Conservation (phyloP, 2,888 invertebrate species). For the Invenusta paracnida region DNA sequence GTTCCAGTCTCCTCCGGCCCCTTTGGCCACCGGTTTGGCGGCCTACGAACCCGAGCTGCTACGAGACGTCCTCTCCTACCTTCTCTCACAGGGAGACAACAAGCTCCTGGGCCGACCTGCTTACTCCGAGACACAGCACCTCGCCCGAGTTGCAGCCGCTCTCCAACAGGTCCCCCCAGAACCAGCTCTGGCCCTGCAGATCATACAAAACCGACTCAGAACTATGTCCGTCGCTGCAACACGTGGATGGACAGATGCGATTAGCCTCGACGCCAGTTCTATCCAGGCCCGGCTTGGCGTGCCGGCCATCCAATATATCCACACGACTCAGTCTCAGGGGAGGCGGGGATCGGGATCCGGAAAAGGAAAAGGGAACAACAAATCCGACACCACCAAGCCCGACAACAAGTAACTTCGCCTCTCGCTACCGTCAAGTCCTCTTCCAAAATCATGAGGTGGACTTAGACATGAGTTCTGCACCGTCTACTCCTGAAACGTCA, state of each 20-base stretch:
- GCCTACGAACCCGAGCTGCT: not conserved
- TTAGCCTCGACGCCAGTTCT: not conserved
- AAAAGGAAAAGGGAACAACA: too few relatives aligned
- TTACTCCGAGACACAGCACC: not conserved
- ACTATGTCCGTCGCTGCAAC: not conserved
- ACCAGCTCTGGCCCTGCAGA: not conserved
- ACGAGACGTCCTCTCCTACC: not conserved
- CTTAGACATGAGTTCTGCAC: too few relatives aligned
- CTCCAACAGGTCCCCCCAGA: not conserved
- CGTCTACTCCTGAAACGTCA: too few relatives aligned
- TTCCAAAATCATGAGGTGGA: too few relatives aligned
- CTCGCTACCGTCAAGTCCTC: too few relatives aligned
- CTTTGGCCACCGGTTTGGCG: not conserved
- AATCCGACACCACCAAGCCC: too few relatives aligned
- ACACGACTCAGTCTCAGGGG: not conserved
- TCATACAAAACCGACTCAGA: not conserved
- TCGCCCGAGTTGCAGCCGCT: not conserved
- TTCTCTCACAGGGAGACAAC: not conserved
- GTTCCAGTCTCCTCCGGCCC: too few relatives aligned
- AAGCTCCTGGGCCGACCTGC: not conserved
- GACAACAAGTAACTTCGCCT: too few relatives aligned
- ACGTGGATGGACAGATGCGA: not conserved
- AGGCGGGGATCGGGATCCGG: too few relatives aligned
- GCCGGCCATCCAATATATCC: not conserved
- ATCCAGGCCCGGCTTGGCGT: not conserved